Evolutionary conservation across 1,140 invertebrate genomes (phyloP).

Genomic region (Scaptomyza graminum): DNA sequence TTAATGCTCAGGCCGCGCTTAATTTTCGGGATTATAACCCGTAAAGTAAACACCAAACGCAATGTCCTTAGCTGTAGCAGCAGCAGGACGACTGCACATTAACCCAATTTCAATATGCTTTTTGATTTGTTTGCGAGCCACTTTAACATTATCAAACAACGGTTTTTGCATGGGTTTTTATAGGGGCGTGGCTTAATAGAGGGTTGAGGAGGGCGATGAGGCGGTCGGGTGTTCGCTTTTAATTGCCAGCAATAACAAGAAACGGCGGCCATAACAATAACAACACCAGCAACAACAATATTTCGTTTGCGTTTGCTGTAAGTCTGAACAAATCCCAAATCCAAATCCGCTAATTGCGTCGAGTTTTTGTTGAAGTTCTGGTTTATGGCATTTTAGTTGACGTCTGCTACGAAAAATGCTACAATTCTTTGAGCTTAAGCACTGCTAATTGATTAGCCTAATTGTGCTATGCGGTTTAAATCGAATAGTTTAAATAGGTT

Average conservation of each 20-base stretch:
- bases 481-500: no score
- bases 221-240: slow-evolving; percentile 56
- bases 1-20: slow-evolving; percentile 79
- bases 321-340: slow-evolving; percentile 62
- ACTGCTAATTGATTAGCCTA: slow-evolving; percentile 71
- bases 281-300: slow-evolving; percentile 36
- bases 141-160: slow-evolving; percentile 82
- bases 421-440: slow-evolving; percentile 35
- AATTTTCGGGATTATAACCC: slow-evolving; percentile 82
- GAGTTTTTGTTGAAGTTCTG: slow-evolving; percentile 64
- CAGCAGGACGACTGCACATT: slow-evolving; percentile 59
- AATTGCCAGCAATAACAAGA: slow-evolving; percentile 80
- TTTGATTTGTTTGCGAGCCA: slow-evolving; percentile 80
- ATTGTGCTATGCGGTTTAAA: slow-evolving; percentile 35
- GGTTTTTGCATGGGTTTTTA: slow-evolving; percentile 56
- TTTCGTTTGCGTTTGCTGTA: slow-evolving; percentile 28
- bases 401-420: not conserved
- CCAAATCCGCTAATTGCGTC: slow-evolving; percentile 73
- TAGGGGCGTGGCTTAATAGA: slow-evolving; percentile 12
- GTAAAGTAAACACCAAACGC: slow-evolving; percentile 74
- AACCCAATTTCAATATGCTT: slow-evolving; percentile 83
- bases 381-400: slow-evolving; percentile 37
- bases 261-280: slow-evolving; percentile 67
- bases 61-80: slow-evolving; percentile 62
- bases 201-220: not conserved